These are phyloP conservation scores for Perdita meconis DNA, from an alignment of 2,888 invertebrate genomes.

Conservation along the genomic window DNA sequence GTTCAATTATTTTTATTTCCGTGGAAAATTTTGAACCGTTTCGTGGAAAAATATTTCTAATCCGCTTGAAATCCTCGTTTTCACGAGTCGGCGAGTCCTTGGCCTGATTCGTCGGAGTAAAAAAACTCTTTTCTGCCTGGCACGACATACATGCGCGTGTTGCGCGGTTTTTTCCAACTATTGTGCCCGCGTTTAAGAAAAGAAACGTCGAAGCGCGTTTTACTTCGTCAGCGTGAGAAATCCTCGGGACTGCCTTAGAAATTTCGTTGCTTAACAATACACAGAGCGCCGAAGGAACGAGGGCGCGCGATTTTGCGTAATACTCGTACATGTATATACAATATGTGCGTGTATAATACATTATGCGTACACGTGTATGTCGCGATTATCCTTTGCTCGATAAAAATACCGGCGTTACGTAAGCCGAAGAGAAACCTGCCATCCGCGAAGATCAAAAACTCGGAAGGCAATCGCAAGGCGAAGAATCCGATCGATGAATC, in stretches of 20 bases:
- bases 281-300: constrained; percentile 18
- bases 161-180: background rate
- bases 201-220: constrained; percentile 22
- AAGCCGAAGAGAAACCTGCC: constrained; percentile 3
- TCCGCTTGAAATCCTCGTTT: background rate
- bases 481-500: background rate
- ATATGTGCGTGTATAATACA: constrained; percentile 37
- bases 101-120: constrained; percentile 8
- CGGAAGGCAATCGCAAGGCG: background rate
- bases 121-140: background rate
- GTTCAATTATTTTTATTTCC: background rate
- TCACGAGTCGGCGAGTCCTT: constrained; percentile 2
- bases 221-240: background rate
- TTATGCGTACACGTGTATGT: constrained; percentile 19
- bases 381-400: constrained; percentile 26
- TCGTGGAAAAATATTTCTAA: constrained; percentile 24
- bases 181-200: constrained; percentile 43
- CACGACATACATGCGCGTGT: background rate
- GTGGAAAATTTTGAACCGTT: background rate
- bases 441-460: background rate
- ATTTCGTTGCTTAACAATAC: constrained; percentile 28
- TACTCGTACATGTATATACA: constrained; percentile 20
- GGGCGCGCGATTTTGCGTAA: background rate
- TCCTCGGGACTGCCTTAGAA: constrained; percentile 1
- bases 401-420: constrained; percentile 18